These are phyloP conservation scores for Siphlonurus alternatus DNA, from an alignment of 2,888 invertebrate species.

Conservation along the genomic window DNA sequence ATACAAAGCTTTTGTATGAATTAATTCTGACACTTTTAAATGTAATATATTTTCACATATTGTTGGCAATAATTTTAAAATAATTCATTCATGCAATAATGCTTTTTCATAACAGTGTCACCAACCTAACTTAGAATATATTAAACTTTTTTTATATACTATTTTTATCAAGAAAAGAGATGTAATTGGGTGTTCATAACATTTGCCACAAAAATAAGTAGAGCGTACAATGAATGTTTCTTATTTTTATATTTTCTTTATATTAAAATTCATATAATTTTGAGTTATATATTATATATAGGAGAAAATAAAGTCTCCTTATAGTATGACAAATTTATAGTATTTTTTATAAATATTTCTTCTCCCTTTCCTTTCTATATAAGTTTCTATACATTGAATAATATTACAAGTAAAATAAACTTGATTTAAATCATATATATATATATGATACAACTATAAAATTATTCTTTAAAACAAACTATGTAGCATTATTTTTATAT, in stretches of 20 bases:
- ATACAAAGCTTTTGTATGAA: background rate
- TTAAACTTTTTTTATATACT: background rate
- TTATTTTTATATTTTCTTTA: background rate
- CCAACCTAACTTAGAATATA: background rate
- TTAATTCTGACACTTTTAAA: background rate
- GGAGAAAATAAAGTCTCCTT: background rate
- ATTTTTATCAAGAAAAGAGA: background rate
- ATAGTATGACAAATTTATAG: background rate
- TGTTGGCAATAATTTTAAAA: background rate
- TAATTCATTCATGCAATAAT: background rate
- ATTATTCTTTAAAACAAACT: too few relatives aligned
- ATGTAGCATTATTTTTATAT: too few relatives aligned
- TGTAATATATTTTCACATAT: background rate
- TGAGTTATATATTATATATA: background rate
- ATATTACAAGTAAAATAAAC: background rate
- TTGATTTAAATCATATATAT: background rate
- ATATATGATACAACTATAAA: too few relatives aligned
- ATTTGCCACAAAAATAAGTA: background rate
- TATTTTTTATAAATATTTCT: background rate
- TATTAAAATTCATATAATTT: background rate
- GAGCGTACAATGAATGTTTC: background rate
- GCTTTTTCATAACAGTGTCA: background rate
- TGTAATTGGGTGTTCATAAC: background rate
- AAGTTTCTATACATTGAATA: background rate
- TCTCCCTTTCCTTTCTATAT: background rate